These are phyloP conservation scores for Aphelocoma californica DNA, from an alignment of 2,797 vertebrate species.

Conservation along the genomic window DNA sequence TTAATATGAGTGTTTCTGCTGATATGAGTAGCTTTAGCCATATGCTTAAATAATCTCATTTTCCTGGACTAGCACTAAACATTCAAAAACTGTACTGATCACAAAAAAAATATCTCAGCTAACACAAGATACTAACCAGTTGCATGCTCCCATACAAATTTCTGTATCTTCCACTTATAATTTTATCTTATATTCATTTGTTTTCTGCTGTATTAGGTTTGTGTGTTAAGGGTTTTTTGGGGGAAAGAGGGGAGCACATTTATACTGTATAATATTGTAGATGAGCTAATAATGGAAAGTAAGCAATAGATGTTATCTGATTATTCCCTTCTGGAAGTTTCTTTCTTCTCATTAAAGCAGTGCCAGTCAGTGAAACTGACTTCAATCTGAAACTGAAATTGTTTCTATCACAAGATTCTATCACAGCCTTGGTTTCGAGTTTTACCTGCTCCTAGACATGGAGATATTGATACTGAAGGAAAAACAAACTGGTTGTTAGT, in stretches of 20 bases:
- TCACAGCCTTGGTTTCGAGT: background rate
- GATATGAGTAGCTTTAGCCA: background rate
- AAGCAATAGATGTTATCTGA: background rate
- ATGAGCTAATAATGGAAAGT: background rate
- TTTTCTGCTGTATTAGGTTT: background rate
- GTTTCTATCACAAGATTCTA: background rate
- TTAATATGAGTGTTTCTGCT: background rate
- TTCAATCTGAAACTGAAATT: background rate
- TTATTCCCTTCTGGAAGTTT: background rate
- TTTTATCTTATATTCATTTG: background rate
- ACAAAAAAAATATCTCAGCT: background rate
- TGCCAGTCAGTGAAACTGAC: background rate
- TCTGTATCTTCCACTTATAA: background rate
- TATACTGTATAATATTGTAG: background rate
- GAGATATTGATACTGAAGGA: background rate
- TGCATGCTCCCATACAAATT: background rate
- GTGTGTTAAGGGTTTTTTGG: accelerated
- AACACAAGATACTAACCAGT: background rate
- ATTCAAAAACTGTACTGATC: background rate
- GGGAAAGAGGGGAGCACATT: background rate
- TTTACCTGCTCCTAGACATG: background rate
- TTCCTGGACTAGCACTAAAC: background rate
- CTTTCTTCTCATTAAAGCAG: background rate
- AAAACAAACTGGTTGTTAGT: background rate
- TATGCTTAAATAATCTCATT: background rate